phyloP scores from a whole-genome alignment of 2,113 vertebrate genomes.

The Eulacestoma nigropectus region DNA sequence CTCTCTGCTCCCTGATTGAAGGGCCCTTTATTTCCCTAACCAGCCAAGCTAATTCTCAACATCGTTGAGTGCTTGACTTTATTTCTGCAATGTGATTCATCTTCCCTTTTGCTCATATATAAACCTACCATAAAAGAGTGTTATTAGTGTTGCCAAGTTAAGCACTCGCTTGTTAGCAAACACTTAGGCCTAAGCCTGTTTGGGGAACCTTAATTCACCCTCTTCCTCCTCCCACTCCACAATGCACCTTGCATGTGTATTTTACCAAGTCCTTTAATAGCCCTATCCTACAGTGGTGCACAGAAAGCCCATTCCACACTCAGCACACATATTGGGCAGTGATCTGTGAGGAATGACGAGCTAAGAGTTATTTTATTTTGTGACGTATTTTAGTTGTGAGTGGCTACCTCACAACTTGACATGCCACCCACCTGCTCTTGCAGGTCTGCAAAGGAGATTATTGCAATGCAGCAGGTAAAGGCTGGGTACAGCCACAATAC shows the following conservation, averaged over 20 bases:
- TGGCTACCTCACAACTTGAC: neutral
- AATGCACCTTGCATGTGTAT: neutral
- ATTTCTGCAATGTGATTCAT: conserved; percentile 47
- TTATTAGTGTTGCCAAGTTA: conserved; percentile 46
- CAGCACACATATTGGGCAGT: neutral
- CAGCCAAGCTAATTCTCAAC: conserved; percentile 36
- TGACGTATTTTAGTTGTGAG: neutral
- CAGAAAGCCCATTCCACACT: neutral
- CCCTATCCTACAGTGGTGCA: neutral
- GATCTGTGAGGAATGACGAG: neutral
- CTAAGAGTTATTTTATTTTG: neutral
- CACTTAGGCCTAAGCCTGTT: neutral
- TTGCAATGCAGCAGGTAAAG: neutral
- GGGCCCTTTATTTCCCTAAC: conserved; percentile 57
- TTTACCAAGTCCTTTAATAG: neutral
- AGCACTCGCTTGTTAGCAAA: conserved; percentile 16
- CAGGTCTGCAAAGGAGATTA: neutral
- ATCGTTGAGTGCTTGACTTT: neutral
- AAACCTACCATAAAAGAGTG: conserved; percentile 18
- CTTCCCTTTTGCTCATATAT: conserved; percentile 10
- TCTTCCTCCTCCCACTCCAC: neutral
- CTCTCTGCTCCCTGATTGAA: conserved; percentile 47
- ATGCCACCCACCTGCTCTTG: neutral
- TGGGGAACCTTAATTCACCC: neutral
- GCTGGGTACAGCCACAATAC: neutral